Percentiles rank a stretch among this genome's conserved stretches.
phyloP scores from a whole-genome alignment of 2,888 invertebrate genomes.

The Cephus sareptanus region DNA sequence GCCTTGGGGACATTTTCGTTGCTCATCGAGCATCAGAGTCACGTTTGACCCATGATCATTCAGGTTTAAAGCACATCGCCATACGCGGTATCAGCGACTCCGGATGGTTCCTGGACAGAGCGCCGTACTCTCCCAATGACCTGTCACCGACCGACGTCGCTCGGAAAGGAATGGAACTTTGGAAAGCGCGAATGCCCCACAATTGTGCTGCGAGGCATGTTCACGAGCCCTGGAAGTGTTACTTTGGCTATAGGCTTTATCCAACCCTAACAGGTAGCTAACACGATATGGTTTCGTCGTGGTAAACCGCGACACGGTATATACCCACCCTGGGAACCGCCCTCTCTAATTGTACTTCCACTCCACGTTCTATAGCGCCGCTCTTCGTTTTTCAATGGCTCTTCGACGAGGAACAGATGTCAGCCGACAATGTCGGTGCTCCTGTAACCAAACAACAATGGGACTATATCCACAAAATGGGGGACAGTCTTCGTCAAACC shows the following conservation, averaged over 20 bases:
- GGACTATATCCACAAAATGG: conserved; percentile 93
- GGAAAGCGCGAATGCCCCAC: conserved; percentile 84
- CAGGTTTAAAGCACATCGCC: conserved; percentile 69
- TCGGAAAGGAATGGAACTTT: conserved; percentile 80
- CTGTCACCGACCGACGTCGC: conserved; percentile 75
- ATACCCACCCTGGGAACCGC: not conserved
- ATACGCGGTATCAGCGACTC: conserved; percentile 92
- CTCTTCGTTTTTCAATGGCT: conserved; percentile 95
- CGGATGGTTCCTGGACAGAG: conserved; percentile 93
- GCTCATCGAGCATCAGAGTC: not conserved
- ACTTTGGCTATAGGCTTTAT: conserved; percentile 90
- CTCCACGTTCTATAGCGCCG: conserved; percentile 72
- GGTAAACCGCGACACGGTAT: not conserved
- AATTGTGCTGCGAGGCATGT: conserved; percentile 78
- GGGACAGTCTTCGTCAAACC: conserved; percentile 84
- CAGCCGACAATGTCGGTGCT: conserved; percentile 90
- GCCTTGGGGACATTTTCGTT: not conserved
- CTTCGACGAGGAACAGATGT: conserved; percentile 95
- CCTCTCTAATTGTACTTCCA: not conserved
- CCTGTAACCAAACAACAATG: conserved; percentile 91
- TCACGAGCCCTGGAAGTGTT: conserved; percentile 89
- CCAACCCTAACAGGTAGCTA: conserved; percentile 79
- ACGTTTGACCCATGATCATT: conserved; percentile 6
- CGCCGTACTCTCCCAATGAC: conserved; percentile 75
- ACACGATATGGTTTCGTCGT: not conserved